Evolutionary conservation across 2,888 invertebrate genomes (phyloP).

Genomic region (Julus scandinavius): DNA sequence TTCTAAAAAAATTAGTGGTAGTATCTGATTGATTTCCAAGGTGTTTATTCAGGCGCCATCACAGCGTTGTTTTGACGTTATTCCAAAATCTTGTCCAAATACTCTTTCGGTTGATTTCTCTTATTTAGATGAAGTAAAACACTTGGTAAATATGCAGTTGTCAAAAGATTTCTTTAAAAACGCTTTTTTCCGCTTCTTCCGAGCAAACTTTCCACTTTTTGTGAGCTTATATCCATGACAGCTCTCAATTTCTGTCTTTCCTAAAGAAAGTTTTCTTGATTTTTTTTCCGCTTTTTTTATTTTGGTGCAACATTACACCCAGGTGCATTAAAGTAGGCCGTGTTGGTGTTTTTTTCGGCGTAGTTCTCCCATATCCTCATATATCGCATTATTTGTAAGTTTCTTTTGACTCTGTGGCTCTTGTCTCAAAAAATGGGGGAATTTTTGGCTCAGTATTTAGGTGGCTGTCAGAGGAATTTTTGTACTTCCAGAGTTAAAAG

Average conservation of each 20-base stretch:
- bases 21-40: not conserved
- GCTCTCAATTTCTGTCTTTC: conserved; percentile 31
- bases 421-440: conserved; percentile 50
- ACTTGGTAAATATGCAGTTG: conserved; percentile 40
- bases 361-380: conserved; percentile 34
- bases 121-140: not conserved
- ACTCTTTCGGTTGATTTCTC: not conserved
- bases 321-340: conserved; percentile 46
- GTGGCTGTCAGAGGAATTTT: conserved; percentile 51
- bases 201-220: conserved; percentile 18
- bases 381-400: conserved; percentile 46
- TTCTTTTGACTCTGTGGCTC: conserved; percentile 37
- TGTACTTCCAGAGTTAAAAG: conserved; percentile 50
- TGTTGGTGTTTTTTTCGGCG: conserved; percentile 31
- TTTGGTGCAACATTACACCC: conserved; percentile 40
- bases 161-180: conserved; percentile 31
- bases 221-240: conserved; percentile 1
- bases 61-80: not conserved
- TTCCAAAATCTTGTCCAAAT: not conserved
- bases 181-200: not conserved
- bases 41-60: conserved; percentile 17
- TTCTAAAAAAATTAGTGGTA: no score
- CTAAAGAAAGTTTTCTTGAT: conserved; percentile 34
- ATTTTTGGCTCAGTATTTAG: conserved; percentile 52
- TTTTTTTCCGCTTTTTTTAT: not conserved